Evolutionary conservation across 2,113 vertebrate species (phyloP).

Genomic region (Otocyon megalotis): DNA sequence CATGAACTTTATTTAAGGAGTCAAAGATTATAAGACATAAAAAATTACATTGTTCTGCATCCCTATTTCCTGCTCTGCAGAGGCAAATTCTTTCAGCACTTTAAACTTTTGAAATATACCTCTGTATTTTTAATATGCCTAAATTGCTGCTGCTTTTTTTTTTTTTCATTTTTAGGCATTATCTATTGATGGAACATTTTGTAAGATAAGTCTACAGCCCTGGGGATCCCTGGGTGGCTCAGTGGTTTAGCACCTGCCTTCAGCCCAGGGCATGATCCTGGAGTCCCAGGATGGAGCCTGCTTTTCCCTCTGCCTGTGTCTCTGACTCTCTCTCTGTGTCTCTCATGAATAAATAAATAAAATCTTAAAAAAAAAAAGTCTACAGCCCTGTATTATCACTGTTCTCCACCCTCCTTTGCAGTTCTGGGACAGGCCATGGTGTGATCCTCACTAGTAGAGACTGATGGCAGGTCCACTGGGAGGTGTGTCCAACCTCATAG

Average conservation of each 20-base stretch:
- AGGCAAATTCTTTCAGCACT: neutral
- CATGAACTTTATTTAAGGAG: slow-evolving; percentile 32
- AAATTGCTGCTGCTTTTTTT: neutral
- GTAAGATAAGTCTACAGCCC: neutral
- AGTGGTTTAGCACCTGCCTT: too few relatives aligned
- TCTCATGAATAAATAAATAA: too few relatives aligned
- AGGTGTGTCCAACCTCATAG: neutral
- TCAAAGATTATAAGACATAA: slow-evolving; percentile 29
- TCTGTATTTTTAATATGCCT: neutral
- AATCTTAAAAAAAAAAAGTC: too few relatives aligned
- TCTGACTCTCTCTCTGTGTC: too few relatives aligned
- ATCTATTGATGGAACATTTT: neutral
- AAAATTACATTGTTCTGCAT: neutral
- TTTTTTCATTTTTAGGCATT: neutral
- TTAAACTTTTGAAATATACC: neutral
- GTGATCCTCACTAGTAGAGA: neutral
- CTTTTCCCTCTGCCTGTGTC: too few relatives aligned
- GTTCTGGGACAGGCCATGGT: neutral
- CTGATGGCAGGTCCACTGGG: neutral
- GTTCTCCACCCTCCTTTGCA: neutral
- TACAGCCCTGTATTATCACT: neutral
- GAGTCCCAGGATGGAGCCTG: too few relatives aligned
- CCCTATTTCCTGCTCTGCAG: neutral
- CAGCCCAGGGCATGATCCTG: too few relatives aligned
- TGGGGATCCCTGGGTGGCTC: too few relatives aligned